phyloP scores from a whole-genome alignment of 1,140 invertebrate species.

The Neelides sp. region DNA sequence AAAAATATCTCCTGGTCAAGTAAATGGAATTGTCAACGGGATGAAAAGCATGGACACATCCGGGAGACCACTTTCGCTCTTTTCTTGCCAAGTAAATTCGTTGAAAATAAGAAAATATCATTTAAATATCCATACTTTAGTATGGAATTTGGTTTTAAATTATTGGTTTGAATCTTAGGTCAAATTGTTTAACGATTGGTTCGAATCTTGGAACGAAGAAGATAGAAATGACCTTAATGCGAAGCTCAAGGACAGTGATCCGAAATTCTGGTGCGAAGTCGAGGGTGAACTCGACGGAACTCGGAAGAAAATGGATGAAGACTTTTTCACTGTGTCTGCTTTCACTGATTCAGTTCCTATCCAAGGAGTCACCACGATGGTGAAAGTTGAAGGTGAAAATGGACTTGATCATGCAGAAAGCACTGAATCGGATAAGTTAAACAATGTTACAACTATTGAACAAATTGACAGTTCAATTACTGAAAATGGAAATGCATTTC shows the following conservation, averaged over 20 bases:
- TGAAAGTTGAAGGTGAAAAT: too few species aligned
- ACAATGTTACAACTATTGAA: too few species aligned
- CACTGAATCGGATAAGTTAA: too few species aligned
- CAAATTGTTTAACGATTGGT: slow-evolving; percentile 31
- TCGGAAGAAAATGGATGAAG: slow-evolving; percentile 23
- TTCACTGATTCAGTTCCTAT: background rate
- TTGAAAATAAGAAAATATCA: background rate
- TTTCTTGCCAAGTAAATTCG: slow-evolving; percentile 26
- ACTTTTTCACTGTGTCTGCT: slow-evolving; percentile 21
- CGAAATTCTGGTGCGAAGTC: slow-evolving; percentile 26
- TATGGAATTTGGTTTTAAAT: too few species aligned
- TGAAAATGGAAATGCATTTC: too few species aligned
- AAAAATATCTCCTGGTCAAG: slow-evolving; percentile 12
- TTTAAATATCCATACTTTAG: background rate
- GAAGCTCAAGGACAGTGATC: slow-evolving; percentile 14
- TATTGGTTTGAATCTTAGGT: too few species aligned
- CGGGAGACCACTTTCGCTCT: slow-evolving; percentile 24
- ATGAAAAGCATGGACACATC: slow-evolving; percentile 14
- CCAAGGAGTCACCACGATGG: too few species aligned
- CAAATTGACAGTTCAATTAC: too few species aligned
- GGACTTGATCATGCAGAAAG: too few species aligned
- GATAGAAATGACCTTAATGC: slow-evolving; percentile 14
- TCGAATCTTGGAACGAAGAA: slow-evolving; percentile 18
- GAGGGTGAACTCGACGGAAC: slow-evolving; percentile 25
- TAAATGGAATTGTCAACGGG: slow-evolving; percentile 20